Evolutionary conservation across 2,113 vertebrate species (phyloP).

Genomic region (Carettochelys insculpta): DNA sequence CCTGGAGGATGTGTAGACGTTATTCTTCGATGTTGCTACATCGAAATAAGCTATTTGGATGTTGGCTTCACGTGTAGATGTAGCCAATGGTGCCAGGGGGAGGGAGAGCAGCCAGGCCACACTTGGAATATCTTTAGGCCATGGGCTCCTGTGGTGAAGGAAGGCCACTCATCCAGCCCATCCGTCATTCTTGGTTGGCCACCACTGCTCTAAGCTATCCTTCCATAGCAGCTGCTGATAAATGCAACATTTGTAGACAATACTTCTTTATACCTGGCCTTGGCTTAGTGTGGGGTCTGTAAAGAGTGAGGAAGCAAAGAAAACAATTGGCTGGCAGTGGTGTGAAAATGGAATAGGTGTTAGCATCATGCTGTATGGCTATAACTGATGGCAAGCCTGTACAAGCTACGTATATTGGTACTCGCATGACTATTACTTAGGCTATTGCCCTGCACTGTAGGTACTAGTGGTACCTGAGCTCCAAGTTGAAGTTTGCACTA

Average conservation of each 20-base stretch:
- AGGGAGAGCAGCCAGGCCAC: no score
- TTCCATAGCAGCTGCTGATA: neutral
- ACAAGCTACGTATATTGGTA: neutral
- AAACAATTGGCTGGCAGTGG: neutral
- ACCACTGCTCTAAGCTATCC: neutral
- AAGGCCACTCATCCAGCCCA: no score
- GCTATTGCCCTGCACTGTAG: rapidly evolving
- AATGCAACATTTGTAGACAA: neutral
- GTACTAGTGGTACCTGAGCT: neutral
- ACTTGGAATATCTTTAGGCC: no score
- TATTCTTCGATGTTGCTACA: no score
- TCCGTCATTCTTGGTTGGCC: no score
- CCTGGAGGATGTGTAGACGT: no score
- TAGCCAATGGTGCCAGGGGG: no score
- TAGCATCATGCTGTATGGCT: neutral
- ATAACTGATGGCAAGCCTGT: neutral
- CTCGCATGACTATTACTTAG: neutral
- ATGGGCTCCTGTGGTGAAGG: no score
- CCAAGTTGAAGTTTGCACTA: neutral
- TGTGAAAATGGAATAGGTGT: neutral
- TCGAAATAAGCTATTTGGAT: no score
- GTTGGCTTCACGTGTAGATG: no score
- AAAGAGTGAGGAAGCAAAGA: neutral
- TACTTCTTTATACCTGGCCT: neutral
- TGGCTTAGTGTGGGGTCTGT: neutral